Evolutionary conservation across 2,113 vertebrate species (phyloP), one percentile per base, ranked within the genome.

Genomic region (Castor canadensis): DNA sequence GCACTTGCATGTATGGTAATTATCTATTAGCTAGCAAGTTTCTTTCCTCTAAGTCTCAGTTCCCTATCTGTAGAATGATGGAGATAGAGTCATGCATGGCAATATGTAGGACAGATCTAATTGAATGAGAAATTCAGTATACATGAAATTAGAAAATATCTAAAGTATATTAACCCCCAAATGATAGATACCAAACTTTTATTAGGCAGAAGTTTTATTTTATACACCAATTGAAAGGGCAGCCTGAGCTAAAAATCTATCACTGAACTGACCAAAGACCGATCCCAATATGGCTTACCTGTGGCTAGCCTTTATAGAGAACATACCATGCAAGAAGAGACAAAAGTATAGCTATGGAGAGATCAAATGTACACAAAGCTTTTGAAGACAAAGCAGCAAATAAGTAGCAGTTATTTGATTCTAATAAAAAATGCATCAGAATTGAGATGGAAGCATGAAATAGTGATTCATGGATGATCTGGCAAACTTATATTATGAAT

Each of bases 1-100:
- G 6, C 6, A 49, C 54, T 60, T 87, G 30, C 58, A 83, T 75
- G 35, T 40, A 67, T 72, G 40, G 24, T 73, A 58, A 93, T 72
- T 95, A 28, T 94, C 43, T 86, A 76, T 89, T 87, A 77, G 22
- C 49, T 87, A 54, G 17, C 40, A 89, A 75, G 32, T 60, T 80
- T 7, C 22, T 94, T 58, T 20, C 58, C 60, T 11, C n/a, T 56
- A 82, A 84, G 9, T 45, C 20, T 86, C 49, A 49, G 17, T 87
- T 32, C 15, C 38, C n/a, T 85, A 17, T 79, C n/a, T 64, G 28
- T 79, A 47, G 28, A 71, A 88, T 35, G 35, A 1, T 30, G 10
- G 43, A 38, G 9, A 35, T 72, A 79, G 91, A 81, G 10, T 76
- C 17, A 80, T 72, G 38, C 15, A 56, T 67, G 9, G 4, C 75